Evolutionary conservation across 2,797 vertebrate genomes (phyloP).

Genomic region (Eospalax fontanierii): DNA sequence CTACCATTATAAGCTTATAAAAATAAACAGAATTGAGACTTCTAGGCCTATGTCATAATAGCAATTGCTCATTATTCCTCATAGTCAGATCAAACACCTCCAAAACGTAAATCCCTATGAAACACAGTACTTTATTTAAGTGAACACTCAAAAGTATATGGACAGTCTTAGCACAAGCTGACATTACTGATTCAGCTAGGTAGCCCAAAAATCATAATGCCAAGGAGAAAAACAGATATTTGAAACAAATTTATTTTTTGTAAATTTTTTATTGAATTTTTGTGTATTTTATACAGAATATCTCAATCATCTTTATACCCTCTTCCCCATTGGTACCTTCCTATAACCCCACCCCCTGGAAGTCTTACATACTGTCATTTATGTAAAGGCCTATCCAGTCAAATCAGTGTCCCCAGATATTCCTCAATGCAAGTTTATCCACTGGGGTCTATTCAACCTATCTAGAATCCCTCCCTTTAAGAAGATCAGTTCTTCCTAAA

Average conservation of each 20-base stretch:
- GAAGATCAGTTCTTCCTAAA: too few species aligned
- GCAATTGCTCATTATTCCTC: constrained; percentile 91
- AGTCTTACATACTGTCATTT: too few species aligned
- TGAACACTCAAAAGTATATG: constrained; percentile 92
- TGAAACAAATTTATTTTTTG: constrained; percentile 82
- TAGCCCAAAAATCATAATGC: constrained; percentile 93
- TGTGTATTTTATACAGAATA: too few species aligned
- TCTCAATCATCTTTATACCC: too few species aligned
- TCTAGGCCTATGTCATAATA: constrained; percentile 94
- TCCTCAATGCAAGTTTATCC: too few species aligned
- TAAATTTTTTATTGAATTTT: too few species aligned
- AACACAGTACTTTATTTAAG: constrained; percentile 92
- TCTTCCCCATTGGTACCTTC: too few species aligned
- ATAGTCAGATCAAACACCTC: constrained; percentile 93
- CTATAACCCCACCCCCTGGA: too few species aligned
- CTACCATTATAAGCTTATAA: constrained; percentile 91
- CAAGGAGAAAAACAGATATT: constrained; percentile 91
- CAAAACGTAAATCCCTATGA: constrained; percentile 92
- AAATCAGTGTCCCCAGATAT: too few species aligned
- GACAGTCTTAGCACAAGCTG: constrained; percentile 92
- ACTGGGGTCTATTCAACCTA: too few species aligned
- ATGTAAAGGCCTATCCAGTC: too few species aligned
- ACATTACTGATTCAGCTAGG: constrained; percentile 91
- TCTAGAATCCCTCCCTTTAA: too few species aligned
- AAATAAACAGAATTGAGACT: constrained; percentile 95